These are phyloP conservation scores for Plebejus anna DNA, from an alignment of 2,888 invertebrate genomes.

Conservation along the genomic window DNA sequence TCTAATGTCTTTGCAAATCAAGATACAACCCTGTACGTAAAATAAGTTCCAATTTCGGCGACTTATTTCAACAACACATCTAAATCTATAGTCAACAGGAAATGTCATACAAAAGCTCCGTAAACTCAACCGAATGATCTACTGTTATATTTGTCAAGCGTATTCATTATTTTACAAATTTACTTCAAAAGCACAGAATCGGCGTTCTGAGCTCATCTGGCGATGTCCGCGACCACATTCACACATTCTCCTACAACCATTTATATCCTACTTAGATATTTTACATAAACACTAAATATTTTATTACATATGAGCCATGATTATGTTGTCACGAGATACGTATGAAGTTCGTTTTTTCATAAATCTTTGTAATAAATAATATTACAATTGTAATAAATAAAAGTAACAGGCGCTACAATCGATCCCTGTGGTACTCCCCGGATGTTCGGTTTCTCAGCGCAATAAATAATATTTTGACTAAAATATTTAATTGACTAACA, in stretches of 20 bases:
- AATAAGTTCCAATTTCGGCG: not conserved
- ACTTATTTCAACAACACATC: constrained; percentile 35
- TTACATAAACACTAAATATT: constrained; percentile 17
- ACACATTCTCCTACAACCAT: not conserved
- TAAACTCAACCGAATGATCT: constrained; percentile 55
- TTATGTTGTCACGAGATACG: constrained; percentile 15
- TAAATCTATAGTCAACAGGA: constrained; percentile 58
- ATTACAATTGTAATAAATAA: constrained; percentile 11
- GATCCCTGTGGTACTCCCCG: not conserved
- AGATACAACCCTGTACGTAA: constrained; percentile 14
- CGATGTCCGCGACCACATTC: constrained; percentile 30
- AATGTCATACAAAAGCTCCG: constrained; percentile 53
- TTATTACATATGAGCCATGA: constrained; percentile 17
- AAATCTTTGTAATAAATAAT: not conserved
- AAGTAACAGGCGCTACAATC: not conserved
- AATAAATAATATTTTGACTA: not conserved
- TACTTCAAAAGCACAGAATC: constrained; percentile 54
- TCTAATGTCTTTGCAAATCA: constrained; percentile 20
- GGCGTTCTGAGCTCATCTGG: constrained; percentile 45
- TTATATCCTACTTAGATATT: not conserved
- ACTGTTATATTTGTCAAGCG: constrained; percentile 58
- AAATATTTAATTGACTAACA: constrained; percentile 25
- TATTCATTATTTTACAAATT: constrained; percentile 55
- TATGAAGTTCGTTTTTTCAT: not conserved
- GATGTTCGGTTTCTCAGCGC: not conserved